These are phyloP conservation scores for Aplochiton taeniatus DNA, from an alignment of 2,797 vertebrate genomes.

Conservation along the genomic window DNA sequence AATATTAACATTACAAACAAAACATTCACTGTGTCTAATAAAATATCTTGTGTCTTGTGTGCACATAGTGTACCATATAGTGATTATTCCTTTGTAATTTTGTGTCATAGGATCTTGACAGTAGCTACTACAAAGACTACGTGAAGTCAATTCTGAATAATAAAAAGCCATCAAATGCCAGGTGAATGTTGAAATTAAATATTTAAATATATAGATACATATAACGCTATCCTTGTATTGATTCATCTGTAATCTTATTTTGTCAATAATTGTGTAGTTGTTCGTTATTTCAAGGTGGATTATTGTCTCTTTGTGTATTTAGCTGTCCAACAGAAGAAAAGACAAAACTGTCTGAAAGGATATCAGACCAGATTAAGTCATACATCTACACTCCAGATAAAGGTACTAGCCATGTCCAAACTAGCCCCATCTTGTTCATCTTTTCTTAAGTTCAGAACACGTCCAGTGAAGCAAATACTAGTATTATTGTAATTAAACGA, in stretches of 20 bases:
- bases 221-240: no score
- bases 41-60: not conserved
- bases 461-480: not conserved
- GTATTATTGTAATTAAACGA: slow-evolving; percentile 2
- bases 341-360: slow-evolving; percentile 62
- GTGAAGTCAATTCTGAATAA: slow-evolving; percentile 82
- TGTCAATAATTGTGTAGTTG: not conserved
- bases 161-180: slow-evolving; percentile 65
- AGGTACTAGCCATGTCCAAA: slow-evolving; percentile 67
- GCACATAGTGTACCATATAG: not conserved
- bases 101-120: slow-evolving; percentile 74
- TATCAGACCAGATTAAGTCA: slow-evolving; percentile 64
- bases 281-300: not conserved
- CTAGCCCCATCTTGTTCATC: not conserved
- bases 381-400: slow-evolving; percentile 84
- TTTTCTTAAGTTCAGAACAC: not conserved
- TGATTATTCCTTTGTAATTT: not conserved
- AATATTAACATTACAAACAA: no score
- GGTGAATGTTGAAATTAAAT: slow-evolving; percentile 65
- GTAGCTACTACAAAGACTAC: slow-evolving; percentile 82
- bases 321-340: slow-evolving; percentile 65
- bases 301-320: slow-evolving; percentile 4
- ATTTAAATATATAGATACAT: not conserved
- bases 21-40: not conserved
- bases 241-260: no score